Evolutionary conservation across 1,140 invertebrate species (phyloP), one percentile per base, ranked within the genome.

Genomic region (Drosophila leontia): DNA sequence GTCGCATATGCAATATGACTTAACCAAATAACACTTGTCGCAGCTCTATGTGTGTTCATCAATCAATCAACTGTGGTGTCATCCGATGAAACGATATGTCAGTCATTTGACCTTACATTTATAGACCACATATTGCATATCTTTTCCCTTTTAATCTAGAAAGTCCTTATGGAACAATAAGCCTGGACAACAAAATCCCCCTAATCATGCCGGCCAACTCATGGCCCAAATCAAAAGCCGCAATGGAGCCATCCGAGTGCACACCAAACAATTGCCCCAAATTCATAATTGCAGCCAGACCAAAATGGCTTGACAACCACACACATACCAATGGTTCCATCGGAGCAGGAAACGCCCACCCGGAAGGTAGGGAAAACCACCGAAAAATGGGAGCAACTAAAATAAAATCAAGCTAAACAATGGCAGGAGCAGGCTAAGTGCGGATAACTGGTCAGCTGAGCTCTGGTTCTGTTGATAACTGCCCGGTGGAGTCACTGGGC

Each of bases 241-340:
- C 76, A 65, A 64, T 69, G 47, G 58, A 74, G 61, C 57, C 64
- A 84, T 67, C 61, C 61, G 56, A 83, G 63, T 69, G 74, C 62
- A 45, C 63, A 61, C 57, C 53, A 34, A 72, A 78, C 84, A 87
- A 88, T 87, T 88, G 76, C 76, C 84, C 84, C 76, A 83, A 87
- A 87, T 88, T 80, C 71, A 63, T 87, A 88, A 88, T 88, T 87
- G 83, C 79, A 87, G 82, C 3, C 32, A 37, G 58, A 26, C 60
- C 63, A 88, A 82, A 55, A 82, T 81, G 64, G 61, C 39, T 70
- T 70, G 63, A 61, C 45, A 74, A 59, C 39, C 63, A 57, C 45
- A 53, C 62, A 55, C 56, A 29, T 29, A 29, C 26, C 26, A 29
- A 29, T 29, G 6, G 26, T 29, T 29, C 26, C 26, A 51, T 41